A percentile compares a stretch with the other conserved stretches of the same genome.
These are phyloP conservation scores for Hydropsyche betteni DNA, from an alignment of 2,888 invertebrate species.

Conservation along the genomic window DNA sequence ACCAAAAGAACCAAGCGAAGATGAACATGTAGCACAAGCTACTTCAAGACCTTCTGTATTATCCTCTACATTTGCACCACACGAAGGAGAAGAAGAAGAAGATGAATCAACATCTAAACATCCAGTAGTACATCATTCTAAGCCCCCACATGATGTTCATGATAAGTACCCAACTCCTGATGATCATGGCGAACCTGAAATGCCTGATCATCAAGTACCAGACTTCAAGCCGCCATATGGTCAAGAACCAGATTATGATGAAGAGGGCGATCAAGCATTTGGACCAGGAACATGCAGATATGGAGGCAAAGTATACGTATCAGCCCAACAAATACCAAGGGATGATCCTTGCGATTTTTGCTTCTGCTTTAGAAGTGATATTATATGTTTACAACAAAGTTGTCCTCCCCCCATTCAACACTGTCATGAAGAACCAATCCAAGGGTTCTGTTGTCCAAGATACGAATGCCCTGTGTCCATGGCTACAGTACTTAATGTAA, in stretches of 20 bases:
- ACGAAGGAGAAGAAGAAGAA: background rate
- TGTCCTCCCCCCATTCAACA: constrained; percentile 93
- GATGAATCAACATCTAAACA: constrained; percentile 40
- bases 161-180: constrained; percentile 44
- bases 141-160: constrained; percentile 33
- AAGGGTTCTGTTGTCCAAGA: constrained; percentile 91
- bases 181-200: constrained; percentile 54
- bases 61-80: background rate
- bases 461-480: constrained; percentile 93
- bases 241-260: constrained; percentile 75
- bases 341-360: constrained; percentile 97
- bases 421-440: constrained; percentile 91
- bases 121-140: constrained; percentile 29
- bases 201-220: constrained; percentile 55
- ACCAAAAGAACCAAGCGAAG: constrained; percentile 38
- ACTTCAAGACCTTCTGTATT: background rate
- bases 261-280: constrained; percentile 80
- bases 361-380: constrained; percentile 96
- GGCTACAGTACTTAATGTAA: constrained; percentile 82
- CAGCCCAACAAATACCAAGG: constrained; percentile 93
- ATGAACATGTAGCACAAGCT: constrained; percentile 19
- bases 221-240: constrained; percentile 48
- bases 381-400: constrained; percentile 93
- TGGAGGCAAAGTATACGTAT: constrained; percentile 91
- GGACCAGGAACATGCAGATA: constrained; percentile 92